A percentile compares a stretch with the other conserved stretches of the same genome.
These are phyloP conservation scores for Pardalotus punctatus DNA, from an alignment of 2,113 vertebrate species.

Conservation along the genomic window DNA sequence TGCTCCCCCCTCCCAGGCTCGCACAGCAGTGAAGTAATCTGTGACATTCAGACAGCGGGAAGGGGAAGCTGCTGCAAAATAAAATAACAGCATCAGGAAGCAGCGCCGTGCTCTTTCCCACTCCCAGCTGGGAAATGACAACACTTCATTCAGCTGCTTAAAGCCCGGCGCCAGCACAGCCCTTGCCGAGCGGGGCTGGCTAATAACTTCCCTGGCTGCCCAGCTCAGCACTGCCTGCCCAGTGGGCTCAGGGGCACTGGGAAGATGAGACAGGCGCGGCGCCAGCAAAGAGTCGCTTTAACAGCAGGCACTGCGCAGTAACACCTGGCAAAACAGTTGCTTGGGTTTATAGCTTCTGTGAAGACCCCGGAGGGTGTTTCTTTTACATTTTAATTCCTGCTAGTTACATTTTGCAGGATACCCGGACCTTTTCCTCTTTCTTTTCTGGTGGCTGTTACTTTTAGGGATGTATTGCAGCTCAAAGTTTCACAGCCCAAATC, in stretches of 20 bases:
- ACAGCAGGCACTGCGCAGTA: not conserved
- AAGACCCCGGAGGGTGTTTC: slow-evolving; percentile 8
- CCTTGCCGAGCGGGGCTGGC: not conserved
- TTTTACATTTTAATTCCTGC: slow-evolving; percentile 4
- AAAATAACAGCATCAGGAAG: slow-evolving; percentile 62
- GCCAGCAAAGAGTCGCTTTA: not conserved
- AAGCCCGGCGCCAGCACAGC: not conserved
- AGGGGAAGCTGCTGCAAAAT: slow-evolving; percentile 60
- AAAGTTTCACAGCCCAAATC: not conserved
- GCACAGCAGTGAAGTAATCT: slow-evolving; percentile 27
- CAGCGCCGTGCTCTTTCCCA: not conserved
- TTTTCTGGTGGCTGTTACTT: not conserved
- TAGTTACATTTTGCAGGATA: slow-evolving; percentile 7
- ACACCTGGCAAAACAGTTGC: slow-evolving; percentile 49
- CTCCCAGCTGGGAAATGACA: slow-evolving; percentile 58
- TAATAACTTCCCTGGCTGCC: not conserved
- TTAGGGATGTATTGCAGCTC: not conserved
- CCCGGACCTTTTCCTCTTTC: accelerated
- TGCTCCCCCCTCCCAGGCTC: not conserved
- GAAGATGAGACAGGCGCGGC: not conserved
- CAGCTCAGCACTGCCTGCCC: not conserved
- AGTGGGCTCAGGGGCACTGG: not conserved
- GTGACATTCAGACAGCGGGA: slow-evolving; percentile 64
- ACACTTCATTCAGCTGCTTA: slow-evolving; percentile 41
- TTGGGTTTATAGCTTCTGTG: slow-evolving; percentile 3